Evolutionary conservation across 2,113 vertebrate species (phyloP).

Genomic region (Siniperca chuatsi): DNA sequence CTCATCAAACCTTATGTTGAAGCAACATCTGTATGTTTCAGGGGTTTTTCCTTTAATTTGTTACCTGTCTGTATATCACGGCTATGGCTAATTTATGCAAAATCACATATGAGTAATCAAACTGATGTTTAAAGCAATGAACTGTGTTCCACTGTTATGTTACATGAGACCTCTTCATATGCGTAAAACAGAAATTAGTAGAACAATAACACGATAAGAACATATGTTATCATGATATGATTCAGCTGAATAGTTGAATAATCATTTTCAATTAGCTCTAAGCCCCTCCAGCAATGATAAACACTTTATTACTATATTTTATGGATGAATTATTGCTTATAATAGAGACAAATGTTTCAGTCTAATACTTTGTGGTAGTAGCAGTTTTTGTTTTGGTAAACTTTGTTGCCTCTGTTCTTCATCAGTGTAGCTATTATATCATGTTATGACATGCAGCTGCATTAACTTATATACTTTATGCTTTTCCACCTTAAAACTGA

Average conservation of each 20-base stretch:
- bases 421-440: neutral
- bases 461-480: neutral
- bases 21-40: too few relatives aligned
- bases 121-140: too few relatives aligned
- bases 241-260: neutral
- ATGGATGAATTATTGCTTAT: neutral
- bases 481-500: slow-evolving; percentile 23
- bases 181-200: too few relatives aligned
- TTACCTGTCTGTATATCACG: too few relatives aligned
- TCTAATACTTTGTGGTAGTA: neutral
- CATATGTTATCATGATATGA: neutral
- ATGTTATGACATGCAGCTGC: slow-evolving; percentile 21
- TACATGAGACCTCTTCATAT: too few relatives aligned
- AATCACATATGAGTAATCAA: too few relatives aligned
- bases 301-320: neutral
- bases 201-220: neutral
- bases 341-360: neutral
- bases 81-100: too few relatives aligned
- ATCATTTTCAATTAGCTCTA: neutral
- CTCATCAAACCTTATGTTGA: too few relatives aligned
- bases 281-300: neutral
- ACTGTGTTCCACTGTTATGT: too few relatives aligned
- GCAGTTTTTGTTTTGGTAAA: neutral
- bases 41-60: too few relatives aligned
- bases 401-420: neutral